phyloP scores from a whole-genome alignment of 2,113 vertebrate genomes.

The Dasyurus viverrinus region DNA sequence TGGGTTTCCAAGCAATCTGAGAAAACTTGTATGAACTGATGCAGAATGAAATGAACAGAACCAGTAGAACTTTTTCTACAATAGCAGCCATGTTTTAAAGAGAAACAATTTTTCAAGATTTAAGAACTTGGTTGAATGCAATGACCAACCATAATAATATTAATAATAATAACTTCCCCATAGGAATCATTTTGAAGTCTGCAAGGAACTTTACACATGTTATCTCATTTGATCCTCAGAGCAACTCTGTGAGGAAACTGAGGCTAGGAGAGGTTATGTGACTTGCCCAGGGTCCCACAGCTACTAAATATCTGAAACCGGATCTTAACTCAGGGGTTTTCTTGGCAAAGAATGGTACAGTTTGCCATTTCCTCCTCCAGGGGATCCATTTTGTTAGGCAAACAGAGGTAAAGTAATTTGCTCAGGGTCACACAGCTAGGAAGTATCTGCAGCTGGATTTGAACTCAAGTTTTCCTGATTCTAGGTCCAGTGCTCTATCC shows the following conservation, averaged over 20 bases:
- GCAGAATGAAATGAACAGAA: neutral
- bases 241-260: neutral
- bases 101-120: neutral
- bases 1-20: neutral
- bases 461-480: neutral
- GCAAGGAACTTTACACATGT: neutral
- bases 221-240: neutral
- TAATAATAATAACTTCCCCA: neutral
- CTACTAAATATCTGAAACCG: neutral
- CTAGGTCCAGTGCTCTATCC: neutral
- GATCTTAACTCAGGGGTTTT: neutral
- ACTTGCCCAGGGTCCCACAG: neutral
- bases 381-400: neutral
- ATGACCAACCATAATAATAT: neutral
- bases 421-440: neutral
- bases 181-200: neutral
- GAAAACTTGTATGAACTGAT: neutral
- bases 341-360: neutral
- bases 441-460: neutral
- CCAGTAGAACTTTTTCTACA: neutral
- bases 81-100: neutral
- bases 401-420: neutral
- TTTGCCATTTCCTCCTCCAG: neutral
- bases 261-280: neutral
- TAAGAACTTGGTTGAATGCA: neutral